These are phyloP conservation scores for Sitophilus oryzae DNA, from an alignment of 1,140 invertebrate species.

Conservation along the genomic window DNA sequence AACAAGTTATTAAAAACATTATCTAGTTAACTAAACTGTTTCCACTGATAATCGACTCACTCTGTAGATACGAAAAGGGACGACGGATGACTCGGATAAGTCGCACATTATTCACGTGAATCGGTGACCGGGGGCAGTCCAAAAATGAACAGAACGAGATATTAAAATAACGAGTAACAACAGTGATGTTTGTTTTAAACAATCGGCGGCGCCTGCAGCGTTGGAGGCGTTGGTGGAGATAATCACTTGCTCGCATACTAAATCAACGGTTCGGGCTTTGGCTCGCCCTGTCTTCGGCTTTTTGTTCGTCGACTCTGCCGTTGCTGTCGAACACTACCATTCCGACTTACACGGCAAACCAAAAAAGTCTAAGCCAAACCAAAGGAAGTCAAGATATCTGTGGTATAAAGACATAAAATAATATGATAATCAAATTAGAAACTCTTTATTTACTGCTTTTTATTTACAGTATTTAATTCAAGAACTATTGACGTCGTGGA, in stretches of 20 bases:
- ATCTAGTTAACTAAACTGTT: no score
- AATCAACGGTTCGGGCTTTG: slow-evolving; percentile 34
- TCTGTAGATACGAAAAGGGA: slow-evolving; percentile 33
- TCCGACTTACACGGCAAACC: neutral
- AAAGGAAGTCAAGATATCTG: no score
- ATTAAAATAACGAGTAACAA: slow-evolving; percentile 45
- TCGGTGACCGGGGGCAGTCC: slow-evolving; percentile 34
- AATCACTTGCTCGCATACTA: slow-evolving; percentile 41
- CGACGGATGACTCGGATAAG: slow-evolving; percentile 38
- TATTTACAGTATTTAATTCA: no score
- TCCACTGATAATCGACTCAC: no score
- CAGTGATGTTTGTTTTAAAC: slow-evolving; percentile 44
- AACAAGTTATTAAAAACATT: no score
- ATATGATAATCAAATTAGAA: no score
- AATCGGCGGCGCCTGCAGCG: slow-evolving; percentile 40
- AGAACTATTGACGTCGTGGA: no score
- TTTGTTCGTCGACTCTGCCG: neutral
- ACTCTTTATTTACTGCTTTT: no score
- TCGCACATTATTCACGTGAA: slow-evolving; percentile 37
- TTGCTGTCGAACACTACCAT: neutral
- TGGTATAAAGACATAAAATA: no score
- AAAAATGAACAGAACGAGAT: slow-evolving; percentile 38
- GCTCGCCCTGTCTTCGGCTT: no score
- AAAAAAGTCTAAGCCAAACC: neutral
- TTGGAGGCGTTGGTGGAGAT: slow-evolving; percentile 42